phyloP scores from a whole-genome alignment of 2,113 vertebrate species.

The Hystrix brachyura region DNA sequence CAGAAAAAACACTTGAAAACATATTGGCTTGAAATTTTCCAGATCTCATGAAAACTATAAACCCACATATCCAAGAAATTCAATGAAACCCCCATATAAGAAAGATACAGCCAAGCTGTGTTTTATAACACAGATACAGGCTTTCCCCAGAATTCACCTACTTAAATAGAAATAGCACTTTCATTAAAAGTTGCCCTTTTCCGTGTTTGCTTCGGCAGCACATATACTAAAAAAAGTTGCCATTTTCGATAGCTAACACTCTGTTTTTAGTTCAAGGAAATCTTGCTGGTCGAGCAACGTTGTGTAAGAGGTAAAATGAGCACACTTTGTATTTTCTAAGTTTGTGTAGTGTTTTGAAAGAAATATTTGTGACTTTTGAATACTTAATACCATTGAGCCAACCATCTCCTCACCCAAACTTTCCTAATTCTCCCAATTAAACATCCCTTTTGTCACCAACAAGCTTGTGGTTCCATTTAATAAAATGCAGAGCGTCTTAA shows the following conservation, averaged over 20 bases:
- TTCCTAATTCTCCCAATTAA: constrained; percentile 75
- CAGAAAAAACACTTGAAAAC: constrained; percentile 34
- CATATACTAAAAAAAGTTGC: not conserved
- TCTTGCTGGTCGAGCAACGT: constrained; percentile 54
- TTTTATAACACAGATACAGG: not conserved
- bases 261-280: constrained; percentile 16
- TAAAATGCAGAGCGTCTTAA: constrained; percentile 68
- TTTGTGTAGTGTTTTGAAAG: constrained; percentile 72
- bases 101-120: not conserved
- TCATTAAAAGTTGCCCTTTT: not conserved
- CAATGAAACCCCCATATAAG: not conserved
- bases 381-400: constrained; percentile 72
- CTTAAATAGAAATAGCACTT: not conserved
- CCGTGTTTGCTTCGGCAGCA: not conserved
- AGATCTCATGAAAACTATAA: not conserved
- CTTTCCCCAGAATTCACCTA: not conserved
- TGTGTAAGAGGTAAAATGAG: constrained; percentile 73
- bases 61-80: not conserved
- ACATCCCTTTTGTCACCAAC: constrained; percentile 80
- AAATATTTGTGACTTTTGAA: constrained; percentile 80
- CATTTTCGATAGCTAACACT: not conserved
- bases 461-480: constrained; percentile 79
- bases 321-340: constrained; percentile 67
- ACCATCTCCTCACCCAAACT: constrained; percentile 75
- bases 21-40: not conserved